Percentiles rank a stretch among this genome's conserved stretches.
phyloP scores from a whole-genome alignment of 2,797 vertebrate species.

The Notamacropus eugenii region DNA sequence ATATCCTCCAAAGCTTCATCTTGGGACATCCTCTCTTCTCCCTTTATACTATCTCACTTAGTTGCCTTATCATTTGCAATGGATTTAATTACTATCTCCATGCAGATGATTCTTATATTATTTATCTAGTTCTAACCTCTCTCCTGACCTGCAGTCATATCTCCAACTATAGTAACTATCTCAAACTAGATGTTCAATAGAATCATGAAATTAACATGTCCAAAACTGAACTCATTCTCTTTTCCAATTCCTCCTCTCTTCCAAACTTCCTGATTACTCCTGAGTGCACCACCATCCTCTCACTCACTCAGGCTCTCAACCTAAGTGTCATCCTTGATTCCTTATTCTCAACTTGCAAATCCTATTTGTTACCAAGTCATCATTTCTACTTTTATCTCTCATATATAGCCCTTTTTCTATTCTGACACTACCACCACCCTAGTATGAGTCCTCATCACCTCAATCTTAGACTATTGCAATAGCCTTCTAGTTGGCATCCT shows the following conservation, averaged over 20 bases:
- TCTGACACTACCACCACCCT: neutral
- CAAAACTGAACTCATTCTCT: neutral
- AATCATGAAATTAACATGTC: neutral
- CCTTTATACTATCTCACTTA: neutral
- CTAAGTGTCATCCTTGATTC: neutral
- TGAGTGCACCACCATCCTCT: neutral
- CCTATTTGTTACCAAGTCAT: neutral
- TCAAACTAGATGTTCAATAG: neutral
- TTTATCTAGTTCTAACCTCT: neutral
- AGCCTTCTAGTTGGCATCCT: neutral
- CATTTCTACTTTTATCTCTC: neutral
- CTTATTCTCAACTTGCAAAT: neutral
- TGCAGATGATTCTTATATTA: neutral
- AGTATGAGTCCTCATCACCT: neutral
- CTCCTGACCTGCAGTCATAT: neutral
- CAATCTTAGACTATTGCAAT: neutral
- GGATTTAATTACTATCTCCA: neutral
- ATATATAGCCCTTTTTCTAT: neutral
- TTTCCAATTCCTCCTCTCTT: neutral
- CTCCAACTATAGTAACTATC: neutral
- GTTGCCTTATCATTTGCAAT: neutral
- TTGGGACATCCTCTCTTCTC: neutral
- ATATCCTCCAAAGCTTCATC: neutral
- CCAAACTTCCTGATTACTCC: neutral
- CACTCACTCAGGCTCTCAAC: neutral